A percentile compares a stretch with the other conserved stretches of the same genome.
Conservation (phyloP, 92 coral and sea anemone genomes). For the Porites rus region DNA sequence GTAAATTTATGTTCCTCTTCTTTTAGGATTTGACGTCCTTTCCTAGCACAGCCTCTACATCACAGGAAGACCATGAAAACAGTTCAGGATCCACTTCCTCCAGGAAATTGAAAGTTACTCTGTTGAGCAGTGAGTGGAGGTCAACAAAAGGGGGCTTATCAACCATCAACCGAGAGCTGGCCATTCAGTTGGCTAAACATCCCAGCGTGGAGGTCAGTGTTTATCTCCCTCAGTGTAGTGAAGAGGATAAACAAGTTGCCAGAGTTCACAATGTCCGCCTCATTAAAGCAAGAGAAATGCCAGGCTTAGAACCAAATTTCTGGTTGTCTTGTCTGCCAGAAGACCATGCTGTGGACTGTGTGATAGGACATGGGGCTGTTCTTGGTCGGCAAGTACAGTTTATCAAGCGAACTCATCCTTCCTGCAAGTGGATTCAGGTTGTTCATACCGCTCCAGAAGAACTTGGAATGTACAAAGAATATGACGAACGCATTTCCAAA, state of each 20-base stretch:
- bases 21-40: too few relatives aligned
- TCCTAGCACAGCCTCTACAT: too few relatives aligned
- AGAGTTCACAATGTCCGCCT: background rate
- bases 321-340: background rate
- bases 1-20: too few relatives aligned
- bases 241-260: slow-evolving; percentile 2
- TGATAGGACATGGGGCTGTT: slow-evolving; percentile 14
- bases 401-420: background rate
- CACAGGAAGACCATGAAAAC: too few relatives aligned
- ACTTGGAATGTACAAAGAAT: slow-evolving; percentile 25
- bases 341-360: background rate
- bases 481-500: slow-evolving; percentile 1
- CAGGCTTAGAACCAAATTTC: background rate
- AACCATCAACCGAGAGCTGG: slow-evolving; percentile 13
- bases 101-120: background rate
- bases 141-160: slow-evolving; percentile 20
- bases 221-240: slow-evolving; percentile 10
- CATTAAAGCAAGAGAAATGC: background rate
- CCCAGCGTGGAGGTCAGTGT: slow-evolving; percentile 7
- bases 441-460: slow-evolving; percentile 28
- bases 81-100: too few relatives aligned
- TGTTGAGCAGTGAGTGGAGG: slow-evolving; percentile 13
- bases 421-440: slow-evolving; percentile 26
- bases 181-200: slow-evolving; percentile 3
- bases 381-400: slow-evolving; percentile 11